phyloP scores from a whole-genome alignment of 2,888 invertebrate genomes.

The Stenchaetothrips biformis region DNA sequence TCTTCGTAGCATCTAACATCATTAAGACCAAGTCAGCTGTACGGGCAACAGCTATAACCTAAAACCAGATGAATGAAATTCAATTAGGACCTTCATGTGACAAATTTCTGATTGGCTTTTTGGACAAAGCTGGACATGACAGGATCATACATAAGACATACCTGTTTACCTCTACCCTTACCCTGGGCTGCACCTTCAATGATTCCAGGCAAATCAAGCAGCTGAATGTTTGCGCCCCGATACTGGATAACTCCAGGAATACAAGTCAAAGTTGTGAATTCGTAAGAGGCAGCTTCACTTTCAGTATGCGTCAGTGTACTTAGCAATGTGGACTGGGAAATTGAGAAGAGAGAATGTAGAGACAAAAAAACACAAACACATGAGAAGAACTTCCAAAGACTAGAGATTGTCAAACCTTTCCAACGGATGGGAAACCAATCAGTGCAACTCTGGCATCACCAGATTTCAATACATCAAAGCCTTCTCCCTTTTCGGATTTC shows the following conservation, averaged over 20 bases:
- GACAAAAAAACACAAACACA: constrained; percentile 24
- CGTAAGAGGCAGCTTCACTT: constrained; percentile 95
- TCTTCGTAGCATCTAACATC: constrained; percentile 99
- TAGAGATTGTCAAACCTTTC: constrained; percentile 61
- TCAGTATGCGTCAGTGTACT: constrained; percentile 94
- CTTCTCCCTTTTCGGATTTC: constrained; percentile 92
- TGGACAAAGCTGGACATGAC: not conserved
- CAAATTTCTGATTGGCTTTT: not conserved
- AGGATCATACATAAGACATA: constrained; percentile 35
- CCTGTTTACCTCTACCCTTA: constrained; percentile 85
- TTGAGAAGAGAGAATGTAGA: not conserved
- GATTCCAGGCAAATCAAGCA: constrained; percentile 97
- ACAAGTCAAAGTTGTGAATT: constrained; percentile 97
- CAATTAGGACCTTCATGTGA: constrained; percentile 3
- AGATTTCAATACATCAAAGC: constrained; percentile 98
- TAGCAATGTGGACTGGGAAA: constrained; percentile 77
- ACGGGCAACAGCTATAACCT: constrained; percentile 96
- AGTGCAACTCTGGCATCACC: constrained; percentile 97
- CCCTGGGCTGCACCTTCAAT: constrained; percentile 98
- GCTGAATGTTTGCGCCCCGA: constrained; percentile 96
- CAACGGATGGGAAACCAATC: constrained; percentile 98
- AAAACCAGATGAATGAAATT: constrained; percentile 34
- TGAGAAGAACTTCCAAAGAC: constrained; percentile 34
- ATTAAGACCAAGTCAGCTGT: constrained; percentile 97
- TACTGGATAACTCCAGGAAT: constrained; percentile 99